These are phyloP conservation scores for Luperina nickerlii DNA, from an alignment of 2,888 invertebrate genomes.

Conservation along the genomic window DNA sequence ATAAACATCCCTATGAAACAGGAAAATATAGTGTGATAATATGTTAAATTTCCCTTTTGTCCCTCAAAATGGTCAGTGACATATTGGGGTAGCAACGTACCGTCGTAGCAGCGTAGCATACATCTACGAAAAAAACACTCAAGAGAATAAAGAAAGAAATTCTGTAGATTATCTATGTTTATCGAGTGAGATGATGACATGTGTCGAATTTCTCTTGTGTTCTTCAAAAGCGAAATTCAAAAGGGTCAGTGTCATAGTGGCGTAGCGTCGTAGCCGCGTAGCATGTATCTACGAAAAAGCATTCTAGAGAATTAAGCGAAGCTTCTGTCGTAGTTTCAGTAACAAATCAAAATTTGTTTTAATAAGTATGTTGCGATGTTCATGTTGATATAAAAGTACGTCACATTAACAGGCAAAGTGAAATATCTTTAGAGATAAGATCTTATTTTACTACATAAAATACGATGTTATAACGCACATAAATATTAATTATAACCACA, in stretches of 20 bases:
- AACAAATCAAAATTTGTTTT: not conserved
- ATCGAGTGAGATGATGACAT: not conserved
- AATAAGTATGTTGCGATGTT: not conserved
- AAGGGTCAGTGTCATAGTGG: not conserved
- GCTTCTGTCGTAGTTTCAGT: not conserved
- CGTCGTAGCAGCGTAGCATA: conserved; percentile 27
- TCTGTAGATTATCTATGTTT: conserved; percentile 1
- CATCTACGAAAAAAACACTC: not conserved
- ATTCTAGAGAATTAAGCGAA: not conserved
- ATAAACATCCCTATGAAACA: conserved; percentile 34
- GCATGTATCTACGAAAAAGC: not conserved
- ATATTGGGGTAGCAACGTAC: conserved; percentile 18
- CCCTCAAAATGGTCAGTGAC: conserved; percentile 25
- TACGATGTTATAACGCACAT: not conserved
- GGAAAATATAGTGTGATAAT: conserved; percentile 35
- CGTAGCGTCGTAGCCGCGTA: conserved; percentile 33
- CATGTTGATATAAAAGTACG: not conserved
- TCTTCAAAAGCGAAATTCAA: not conserved
- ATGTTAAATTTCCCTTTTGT: conserved; percentile 26
- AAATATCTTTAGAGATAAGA: not conserved
- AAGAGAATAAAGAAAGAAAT: not conserved
- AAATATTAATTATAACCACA: conserved; percentile 27
- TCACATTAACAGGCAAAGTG: not conserved
- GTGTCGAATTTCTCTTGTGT: not conserved
- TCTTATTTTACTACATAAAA: not conserved